Percentiles rank a stretch among this genome's conserved stretches.
Evolutionary conservation across 1,140 invertebrate genomes (phyloP).

Genomic region (Panagrolaimus sp.): DNA sequence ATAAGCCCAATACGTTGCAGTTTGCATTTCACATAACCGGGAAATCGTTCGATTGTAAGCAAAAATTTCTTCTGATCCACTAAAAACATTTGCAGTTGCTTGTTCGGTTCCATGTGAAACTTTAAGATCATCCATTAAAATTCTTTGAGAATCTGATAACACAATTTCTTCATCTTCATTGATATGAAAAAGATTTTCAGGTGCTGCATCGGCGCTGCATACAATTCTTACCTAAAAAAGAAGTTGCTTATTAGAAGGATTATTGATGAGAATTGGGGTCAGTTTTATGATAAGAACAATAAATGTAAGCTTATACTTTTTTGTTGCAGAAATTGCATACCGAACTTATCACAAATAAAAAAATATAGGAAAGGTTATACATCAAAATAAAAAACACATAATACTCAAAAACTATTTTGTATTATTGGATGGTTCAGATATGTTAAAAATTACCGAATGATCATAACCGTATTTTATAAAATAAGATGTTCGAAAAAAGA

Average conservation of each 20-base stretch:
- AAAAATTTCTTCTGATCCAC: conserved; percentile 92
- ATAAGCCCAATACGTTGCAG: conserved; percentile 75
- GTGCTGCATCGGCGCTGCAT: conserved; percentile 72
- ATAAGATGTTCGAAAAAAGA: no score
- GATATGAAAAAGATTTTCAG: conserved; percentile 71
- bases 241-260: neutral
- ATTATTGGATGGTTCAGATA: no score
- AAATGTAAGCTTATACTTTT: no score
- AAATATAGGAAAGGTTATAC: no score
- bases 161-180: conserved; percentile 63
- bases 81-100: conserved; percentile 79
- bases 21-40: conserved; percentile 88
- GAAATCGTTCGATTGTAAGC: conserved; percentile 89
- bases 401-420: no score
- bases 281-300: no score
- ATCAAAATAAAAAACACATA: no score
- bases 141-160: conserved; percentile 71
- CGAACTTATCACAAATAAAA: no score
- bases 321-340: no score
- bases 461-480: no score
- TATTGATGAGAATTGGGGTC: neutral
- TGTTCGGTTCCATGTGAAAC: conserved; percentile 68
- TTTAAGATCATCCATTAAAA: conserved; percentile 86
- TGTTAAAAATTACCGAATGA: no score
- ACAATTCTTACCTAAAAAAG: conserved; percentile 69